phyloP scores from a whole-genome alignment of 2,888 invertebrate genomes.

The Microctonus brassicae region DNA sequence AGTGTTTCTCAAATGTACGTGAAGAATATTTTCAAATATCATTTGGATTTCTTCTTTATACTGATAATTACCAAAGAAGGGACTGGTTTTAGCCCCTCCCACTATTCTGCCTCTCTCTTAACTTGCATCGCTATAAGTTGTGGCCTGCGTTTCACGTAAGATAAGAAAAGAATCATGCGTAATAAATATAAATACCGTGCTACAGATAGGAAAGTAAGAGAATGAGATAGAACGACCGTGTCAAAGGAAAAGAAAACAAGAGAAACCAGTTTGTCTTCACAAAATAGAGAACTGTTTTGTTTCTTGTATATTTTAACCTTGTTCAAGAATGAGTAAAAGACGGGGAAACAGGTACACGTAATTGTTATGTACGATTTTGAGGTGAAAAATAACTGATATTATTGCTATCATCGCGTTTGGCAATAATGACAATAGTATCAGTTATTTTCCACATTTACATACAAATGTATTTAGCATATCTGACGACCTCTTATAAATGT shows the following conservation, averaged over 20 bases:
- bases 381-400: no score
- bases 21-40: not conserved
- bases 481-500: no score
- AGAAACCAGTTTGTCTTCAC: not conserved
- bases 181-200: not conserved
- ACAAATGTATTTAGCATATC: no score
- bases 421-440: no score
- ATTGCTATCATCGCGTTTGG: no score
- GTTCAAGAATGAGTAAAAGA: no score
- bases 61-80: constrained; percentile 17
- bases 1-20: constrained; percentile 39
- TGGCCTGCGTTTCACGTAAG: not conserved
- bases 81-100: constrained; percentile 7
- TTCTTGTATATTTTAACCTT: no score
- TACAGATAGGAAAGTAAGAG: not conserved
- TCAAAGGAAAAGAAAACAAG: not conserved
- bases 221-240: not conserved
- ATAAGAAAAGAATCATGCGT: not conserved
- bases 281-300: not conserved
- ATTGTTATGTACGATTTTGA: no score
- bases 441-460: no score
- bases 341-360: no score
- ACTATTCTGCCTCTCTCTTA: not conserved
- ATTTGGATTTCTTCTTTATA: not conserved
- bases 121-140: not conserved